Conservation (phyloP, 92 coral and sea anemone genomes). For the Epizoanthus scotinus region DNA sequence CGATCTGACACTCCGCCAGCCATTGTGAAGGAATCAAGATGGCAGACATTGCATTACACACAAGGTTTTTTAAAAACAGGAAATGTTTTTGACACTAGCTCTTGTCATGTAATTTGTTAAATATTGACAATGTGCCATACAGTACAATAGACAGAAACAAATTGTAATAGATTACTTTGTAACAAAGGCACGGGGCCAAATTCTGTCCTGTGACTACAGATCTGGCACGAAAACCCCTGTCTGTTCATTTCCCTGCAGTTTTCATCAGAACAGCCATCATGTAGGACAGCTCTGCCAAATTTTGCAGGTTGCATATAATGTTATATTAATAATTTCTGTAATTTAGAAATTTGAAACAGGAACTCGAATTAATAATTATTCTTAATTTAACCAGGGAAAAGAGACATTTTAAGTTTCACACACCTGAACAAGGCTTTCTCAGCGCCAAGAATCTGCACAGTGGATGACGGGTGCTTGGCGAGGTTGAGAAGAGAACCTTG, state of each 20-base stretch:
- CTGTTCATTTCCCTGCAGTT: constrained; percentile 26
- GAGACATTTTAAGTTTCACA: not conserved
- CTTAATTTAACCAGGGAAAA: too few relatives aligned
- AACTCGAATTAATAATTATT: too few relatives aligned
- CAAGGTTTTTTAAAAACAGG: too few relatives aligned
- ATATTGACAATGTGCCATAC: too few relatives aligned
- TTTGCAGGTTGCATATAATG: constrained; percentile 15
- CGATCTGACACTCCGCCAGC: too few relatives aligned
- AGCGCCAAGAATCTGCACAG: constrained; percentile 97
- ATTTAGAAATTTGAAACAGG: too few relatives aligned
- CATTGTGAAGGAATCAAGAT: too few relatives aligned
- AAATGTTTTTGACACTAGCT: too few relatives aligned
- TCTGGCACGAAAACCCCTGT: constrained; percentile 45
- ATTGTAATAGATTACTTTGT: not conserved
- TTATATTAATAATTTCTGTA: too few relatives aligned
- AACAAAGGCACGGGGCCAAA: constrained; percentile 46
- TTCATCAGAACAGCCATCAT: constrained; percentile 28
- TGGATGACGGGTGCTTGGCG: constrained; percentile 98
- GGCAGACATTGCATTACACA: too few relatives aligned
- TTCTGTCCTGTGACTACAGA: not conserved
- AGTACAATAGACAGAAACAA: too few relatives aligned
- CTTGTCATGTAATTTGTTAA: too few relatives aligned
- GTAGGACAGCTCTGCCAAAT: constrained; percentile 36
- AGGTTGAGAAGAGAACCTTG: constrained; percentile 95
- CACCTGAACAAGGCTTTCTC: constrained; percentile 98